A percentile compares a stretch with the other conserved stretches of the same genome.
phyloP scores from a whole-genome alignment of 2,113 vertebrate species.

The Ceratotherium simum region DNA sequence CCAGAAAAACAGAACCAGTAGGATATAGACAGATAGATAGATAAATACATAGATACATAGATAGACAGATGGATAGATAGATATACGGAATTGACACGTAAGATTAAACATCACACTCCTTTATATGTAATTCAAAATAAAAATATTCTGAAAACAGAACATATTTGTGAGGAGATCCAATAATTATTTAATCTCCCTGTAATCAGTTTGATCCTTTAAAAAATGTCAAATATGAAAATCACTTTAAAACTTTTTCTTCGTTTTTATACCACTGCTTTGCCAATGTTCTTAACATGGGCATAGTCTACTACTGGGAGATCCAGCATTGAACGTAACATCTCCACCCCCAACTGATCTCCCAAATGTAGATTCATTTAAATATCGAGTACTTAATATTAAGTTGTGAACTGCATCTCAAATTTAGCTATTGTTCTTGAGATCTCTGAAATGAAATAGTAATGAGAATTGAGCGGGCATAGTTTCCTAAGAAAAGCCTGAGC shows the following conservation, averaged over 20 bases:
- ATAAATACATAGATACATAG: neutral
- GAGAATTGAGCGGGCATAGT: neutral
- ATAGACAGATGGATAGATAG: neutral
- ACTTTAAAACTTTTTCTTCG: neutral
- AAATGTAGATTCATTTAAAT: neutral
- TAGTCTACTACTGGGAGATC: neutral
- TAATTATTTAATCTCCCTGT: neutral
- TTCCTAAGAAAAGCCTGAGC: neutral
- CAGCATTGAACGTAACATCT: neutral
- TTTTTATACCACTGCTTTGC: neutral
- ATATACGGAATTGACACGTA: neutral
- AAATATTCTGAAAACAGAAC: neutral
- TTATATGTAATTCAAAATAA: neutral
- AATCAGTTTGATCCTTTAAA: neutral
- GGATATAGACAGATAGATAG: neutral
- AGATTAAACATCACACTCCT: neutral
- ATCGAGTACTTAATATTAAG: neutral
- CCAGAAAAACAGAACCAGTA: neutral
- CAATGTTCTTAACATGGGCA: neutral
- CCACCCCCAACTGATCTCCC: neutral
- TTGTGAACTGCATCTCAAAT: neutral
- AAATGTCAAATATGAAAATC: neutral
- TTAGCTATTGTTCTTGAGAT: neutral
- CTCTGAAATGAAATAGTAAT: neutral
- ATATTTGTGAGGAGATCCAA: neutral